These are phyloP conservation scores for Incurvaria masculella DNA, from an alignment of 2,888 invertebrate genomes.

Conservation along the genomic window DNA sequence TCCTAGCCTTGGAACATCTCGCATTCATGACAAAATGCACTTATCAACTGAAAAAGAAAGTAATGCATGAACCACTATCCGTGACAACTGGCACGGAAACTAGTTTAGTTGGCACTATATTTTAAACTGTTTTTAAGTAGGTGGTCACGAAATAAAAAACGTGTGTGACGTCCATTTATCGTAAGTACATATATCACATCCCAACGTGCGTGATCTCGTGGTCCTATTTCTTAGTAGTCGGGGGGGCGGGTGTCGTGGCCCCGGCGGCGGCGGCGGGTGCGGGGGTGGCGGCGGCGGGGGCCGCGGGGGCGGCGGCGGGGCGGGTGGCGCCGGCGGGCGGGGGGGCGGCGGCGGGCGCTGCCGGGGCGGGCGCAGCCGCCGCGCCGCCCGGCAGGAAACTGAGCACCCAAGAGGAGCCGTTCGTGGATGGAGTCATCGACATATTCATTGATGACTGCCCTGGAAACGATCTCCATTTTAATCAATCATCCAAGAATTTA, in stretches of 20 bases:
- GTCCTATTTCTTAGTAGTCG: not conserved
- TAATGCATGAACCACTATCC: no score
- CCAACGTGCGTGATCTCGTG: no score
- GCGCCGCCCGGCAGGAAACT: conserved; percentile 20
- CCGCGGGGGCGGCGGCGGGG: not conserved
- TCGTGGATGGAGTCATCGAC: conserved; percentile 22
- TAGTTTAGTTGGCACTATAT: no score
- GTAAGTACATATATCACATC: no score
- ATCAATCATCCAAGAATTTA: no score
- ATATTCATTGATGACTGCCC: conserved; percentile 25
- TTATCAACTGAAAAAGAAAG: no score
- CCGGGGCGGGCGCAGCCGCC: conserved; percentile 1
- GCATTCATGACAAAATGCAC: no score
- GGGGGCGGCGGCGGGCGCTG: not conserved
- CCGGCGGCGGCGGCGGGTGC: conserved; percentile 6
- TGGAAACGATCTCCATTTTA: conserved; percentile 19
- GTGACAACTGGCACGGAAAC: no score
- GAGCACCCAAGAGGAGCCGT: conserved; percentile 18
- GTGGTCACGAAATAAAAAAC: no score
- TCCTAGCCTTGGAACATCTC: no score
- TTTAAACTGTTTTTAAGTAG: no score
- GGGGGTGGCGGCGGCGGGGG: conserved; percentile 8
- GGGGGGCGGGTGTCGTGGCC: not conserved
- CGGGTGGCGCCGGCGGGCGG: conserved; percentile 1
- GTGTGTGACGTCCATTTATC: no score